phyloP scores from a whole-genome alignment of 2,888 invertebrate genomes.

The Emmelina monodactyla region DNA sequence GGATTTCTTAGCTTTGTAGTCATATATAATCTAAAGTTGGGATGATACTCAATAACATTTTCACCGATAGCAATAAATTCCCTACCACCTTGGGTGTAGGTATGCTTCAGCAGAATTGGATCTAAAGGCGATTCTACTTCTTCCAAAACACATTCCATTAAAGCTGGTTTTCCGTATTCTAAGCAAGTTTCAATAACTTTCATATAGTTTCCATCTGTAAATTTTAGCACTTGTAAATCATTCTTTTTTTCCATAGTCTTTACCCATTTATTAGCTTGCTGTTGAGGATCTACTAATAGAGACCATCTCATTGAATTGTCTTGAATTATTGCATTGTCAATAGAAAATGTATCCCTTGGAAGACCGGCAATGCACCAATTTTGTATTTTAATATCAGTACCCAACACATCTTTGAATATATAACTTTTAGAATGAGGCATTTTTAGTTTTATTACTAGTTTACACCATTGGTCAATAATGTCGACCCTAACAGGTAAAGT shows the following conservation, averaged over 20 bases:
- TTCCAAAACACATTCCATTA: slow-evolving; percentile 81
- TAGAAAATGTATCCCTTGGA: slow-evolving; percentile 82
- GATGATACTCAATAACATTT: slow-evolving; percentile 78
- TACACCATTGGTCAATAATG: slow-evolving; percentile 75
- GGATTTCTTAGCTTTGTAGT: slow-evolving; percentile 86
- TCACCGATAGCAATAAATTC: slow-evolving; percentile 82
- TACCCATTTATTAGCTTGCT: slow-evolving; percentile 87
- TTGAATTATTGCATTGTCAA: slow-evolving; percentile 85
- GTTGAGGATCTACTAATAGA: slow-evolving; percentile 83
- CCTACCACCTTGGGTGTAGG: slow-evolving; percentile 76
- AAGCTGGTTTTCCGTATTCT: slow-evolving; percentile 77
- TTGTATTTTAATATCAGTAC: slow-evolving; percentile 86
- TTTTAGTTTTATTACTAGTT: slow-evolving; percentile 68
- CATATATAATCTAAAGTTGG: slow-evolving; percentile 79
- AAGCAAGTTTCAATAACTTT: slow-evolving; percentile 76
- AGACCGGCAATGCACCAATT: slow-evolving; percentile 85
- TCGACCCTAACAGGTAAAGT: slow-evolving; percentile 71
- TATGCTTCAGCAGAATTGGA: slow-evolving; percentile 77
- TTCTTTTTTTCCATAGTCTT: slow-evolving; percentile 81
- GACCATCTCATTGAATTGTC: slow-evolving; percentile 82
- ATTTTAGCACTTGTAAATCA: slow-evolving; percentile 74
- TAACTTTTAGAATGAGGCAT: slow-evolving; percentile 83
- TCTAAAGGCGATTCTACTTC: slow-evolving; percentile 81
- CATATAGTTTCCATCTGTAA: slow-evolving; percentile 80
- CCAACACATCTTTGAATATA: slow-evolving; percentile 76